Evolutionary conservation across 1,140 invertebrate species (phyloP).

Genomic region (Teleogryllus occipitalis): DNA sequence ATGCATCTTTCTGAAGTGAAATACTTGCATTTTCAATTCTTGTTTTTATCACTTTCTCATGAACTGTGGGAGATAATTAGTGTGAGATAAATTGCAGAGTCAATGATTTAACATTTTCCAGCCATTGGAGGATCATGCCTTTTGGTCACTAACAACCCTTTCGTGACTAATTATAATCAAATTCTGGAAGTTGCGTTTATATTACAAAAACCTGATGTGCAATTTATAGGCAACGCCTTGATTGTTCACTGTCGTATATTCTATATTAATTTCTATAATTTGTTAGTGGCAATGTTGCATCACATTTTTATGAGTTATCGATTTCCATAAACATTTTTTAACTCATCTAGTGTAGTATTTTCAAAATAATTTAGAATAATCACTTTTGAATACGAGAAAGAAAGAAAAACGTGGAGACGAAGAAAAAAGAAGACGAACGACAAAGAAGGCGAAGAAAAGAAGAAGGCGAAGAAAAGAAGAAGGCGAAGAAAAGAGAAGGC

Average conservation of each 20-base stretch:
- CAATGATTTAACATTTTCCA: too few relatives aligned
- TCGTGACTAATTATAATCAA: too few relatives aligned
- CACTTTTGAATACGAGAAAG: neutral
- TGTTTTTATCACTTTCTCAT: too few relatives aligned
- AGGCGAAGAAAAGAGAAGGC: neutral
- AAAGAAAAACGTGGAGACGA: neutral
- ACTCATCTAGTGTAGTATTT: neutral
- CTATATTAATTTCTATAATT: neutral
- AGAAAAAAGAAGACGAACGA: neutral
- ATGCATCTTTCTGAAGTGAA: too few relatives aligned
- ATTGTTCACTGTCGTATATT: neutral
- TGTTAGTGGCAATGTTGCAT: neutral
- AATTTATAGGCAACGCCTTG: neutral
- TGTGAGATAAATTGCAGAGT: too few relatives aligned
- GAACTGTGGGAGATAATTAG: too few relatives aligned
- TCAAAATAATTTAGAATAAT: neutral
- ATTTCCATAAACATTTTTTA: neutral
- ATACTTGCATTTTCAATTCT: too few relatives aligned
- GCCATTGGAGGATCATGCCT: too few relatives aligned
- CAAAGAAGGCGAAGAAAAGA: neutral
- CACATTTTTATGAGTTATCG: neutral
- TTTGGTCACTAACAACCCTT: too few relatives aligned
- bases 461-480: neutral
- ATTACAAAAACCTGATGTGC: too few relatives aligned
- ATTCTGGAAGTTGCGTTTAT: too few relatives aligned